Conservation (phyloP, 2,113 vertebrate species). For the Pomatorhinus ruficollis region DNA sequence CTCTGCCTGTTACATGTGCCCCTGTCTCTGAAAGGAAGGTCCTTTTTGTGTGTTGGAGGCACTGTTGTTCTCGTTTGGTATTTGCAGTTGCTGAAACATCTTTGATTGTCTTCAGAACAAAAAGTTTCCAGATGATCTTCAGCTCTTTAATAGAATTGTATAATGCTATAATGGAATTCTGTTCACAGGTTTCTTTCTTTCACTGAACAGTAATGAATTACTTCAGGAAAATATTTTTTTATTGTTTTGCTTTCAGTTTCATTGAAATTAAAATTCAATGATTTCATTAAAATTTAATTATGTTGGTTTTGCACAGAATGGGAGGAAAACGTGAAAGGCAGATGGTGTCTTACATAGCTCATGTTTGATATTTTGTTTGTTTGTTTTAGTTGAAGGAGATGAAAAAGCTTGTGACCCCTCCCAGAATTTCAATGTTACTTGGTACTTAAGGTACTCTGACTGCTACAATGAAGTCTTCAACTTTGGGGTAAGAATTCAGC, state of each 20-base stretch:
- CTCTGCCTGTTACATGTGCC: not conserved
- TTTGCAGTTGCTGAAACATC: not conserved
- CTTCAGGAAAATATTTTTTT: not conserved
- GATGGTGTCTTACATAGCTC: not conserved
- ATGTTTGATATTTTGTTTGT: not conserved
- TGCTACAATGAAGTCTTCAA: conserved; percentile 84
- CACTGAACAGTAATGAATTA: not conserved
- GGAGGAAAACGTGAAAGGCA: not conserved
- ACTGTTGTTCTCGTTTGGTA: not conserved
- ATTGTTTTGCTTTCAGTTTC: not conserved
- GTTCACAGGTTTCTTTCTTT: not conserved
- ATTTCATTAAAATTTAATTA: not conserved
- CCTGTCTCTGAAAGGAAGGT: not conserved
- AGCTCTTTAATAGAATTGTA: not conserved
- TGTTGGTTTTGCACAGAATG: not conserved
- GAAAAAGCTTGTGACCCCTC: conserved; percentile 71
- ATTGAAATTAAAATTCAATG: not conserved
- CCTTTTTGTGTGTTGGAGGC: not conserved
- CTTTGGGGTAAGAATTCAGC: conserved; percentile 74
- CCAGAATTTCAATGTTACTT: conserved; percentile 71
- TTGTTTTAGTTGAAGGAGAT: conserved; percentile 74
- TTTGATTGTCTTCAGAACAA: not conserved
- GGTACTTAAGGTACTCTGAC: conserved; percentile 80
- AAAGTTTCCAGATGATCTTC: not conserved
- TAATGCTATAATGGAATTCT: not conserved